Evolutionary conservation across 2,113 vertebrate species (phyloP).

Genomic region (Psittacula cyanocephala): DNA sequence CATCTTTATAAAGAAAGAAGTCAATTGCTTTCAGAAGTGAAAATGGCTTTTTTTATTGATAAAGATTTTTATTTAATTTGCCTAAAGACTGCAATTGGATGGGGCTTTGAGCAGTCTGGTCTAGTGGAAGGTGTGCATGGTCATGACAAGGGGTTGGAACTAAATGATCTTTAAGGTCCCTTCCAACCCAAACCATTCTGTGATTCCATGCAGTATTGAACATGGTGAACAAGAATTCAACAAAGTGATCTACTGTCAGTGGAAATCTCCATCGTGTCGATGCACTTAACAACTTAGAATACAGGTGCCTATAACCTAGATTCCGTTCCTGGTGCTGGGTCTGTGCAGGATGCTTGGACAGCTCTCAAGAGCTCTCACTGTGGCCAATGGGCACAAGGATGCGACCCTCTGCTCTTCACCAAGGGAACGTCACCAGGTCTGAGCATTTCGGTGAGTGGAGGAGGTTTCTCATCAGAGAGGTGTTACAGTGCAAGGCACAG

Average conservation of each 20-base stretch:
- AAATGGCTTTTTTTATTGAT: neutral
- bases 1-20: neutral
- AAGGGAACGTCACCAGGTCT: neutral
- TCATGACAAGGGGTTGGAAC: neutral
- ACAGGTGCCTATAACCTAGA: neutral
- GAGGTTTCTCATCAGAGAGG: neutral
- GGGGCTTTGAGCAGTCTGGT: neutral
- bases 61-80: neutral
- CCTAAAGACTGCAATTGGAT: neutral
- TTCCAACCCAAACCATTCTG: neutral
- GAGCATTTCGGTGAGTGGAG: neutral
- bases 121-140: neutral
- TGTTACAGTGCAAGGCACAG: neutral
- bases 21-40: neutral
- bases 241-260: neutral
- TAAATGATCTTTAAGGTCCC: neutral
- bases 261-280: neutral
- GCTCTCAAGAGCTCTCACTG: neutral
- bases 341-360: neutral
- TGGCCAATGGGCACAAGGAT: neutral
- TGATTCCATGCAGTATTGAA: neutral
- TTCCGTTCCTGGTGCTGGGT: accelerated
- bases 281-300: neutral
- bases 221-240: neutral
- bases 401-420: neutral